Evolutionary conservation across 2,797 vertebrate genomes (phyloP), one percentile per base, ranked within the genome.

Genomic region (Galaxias olidus): DNA sequence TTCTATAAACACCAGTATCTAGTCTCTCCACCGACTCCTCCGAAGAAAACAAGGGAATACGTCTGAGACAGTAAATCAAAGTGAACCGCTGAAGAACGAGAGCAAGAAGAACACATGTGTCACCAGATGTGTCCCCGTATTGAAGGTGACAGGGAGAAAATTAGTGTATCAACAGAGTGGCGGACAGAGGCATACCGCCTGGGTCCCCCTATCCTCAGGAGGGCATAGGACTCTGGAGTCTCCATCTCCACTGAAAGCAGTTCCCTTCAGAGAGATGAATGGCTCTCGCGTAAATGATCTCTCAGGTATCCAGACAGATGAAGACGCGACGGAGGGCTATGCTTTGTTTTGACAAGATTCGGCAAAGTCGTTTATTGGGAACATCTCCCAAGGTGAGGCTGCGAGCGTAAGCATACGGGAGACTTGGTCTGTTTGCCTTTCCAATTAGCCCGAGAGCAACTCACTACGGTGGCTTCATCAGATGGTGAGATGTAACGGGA

Each of bases 121-220:
- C 84, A 81, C 74, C 70, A 84, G 84, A 80, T 85, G 81, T 52
- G 82, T 82, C 80, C 80, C 77, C 72, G 75, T 85, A 88, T 77
- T 68, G 82, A 76, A 83, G 86, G 81, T 86, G 89, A 90, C 87
- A 89, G 77, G 83, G 83, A 90, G 86, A 90, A 90, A 88, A 90
- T 85, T 53, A 86, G 80, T 77, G 68, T 72, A 84, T 82, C 76
- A 78, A 76, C 61, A 78, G 65, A 80, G 73, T 42, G 68, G 68
- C 63, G 72, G 81, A 79, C 11, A 3, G 14, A 47, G 46, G 9
- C 8, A 17, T 14, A 51, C n/a, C 0, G 11, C 0, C 9, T 10
- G 17, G 17, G 5, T 9, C 15, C 9, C 1, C 7, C 4, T n/a
- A 50, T 9, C 15, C 9, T 8, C 15, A 8, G 13, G 9, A 9